Evolutionary conservation across 2,797 vertebrate species (phyloP).

Genomic region (Sebastes iracundus): DNA sequence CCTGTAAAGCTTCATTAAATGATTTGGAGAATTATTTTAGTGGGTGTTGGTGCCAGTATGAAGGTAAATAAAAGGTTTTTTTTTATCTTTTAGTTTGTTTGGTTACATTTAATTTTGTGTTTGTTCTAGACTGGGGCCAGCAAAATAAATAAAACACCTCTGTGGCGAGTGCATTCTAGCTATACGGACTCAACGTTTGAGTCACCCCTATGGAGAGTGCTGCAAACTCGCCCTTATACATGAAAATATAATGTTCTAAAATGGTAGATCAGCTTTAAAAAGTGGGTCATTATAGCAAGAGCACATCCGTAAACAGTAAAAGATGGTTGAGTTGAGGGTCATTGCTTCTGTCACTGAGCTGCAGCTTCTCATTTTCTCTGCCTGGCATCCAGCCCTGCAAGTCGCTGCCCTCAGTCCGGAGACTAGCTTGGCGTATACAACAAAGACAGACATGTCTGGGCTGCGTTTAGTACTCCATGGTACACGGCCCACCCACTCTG

Average conservation of each 20-base stretch:
- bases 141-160: background rate
- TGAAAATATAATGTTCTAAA: constrained; percentile 42
- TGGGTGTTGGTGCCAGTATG: background rate
- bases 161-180: background rate
- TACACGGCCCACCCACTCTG: constrained; percentile 50
- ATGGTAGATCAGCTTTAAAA: constrained; percentile 39
- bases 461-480: constrained; percentile 32
- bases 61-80: background rate
- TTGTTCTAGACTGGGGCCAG: background rate
- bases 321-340: constrained; percentile 65
- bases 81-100: background rate
- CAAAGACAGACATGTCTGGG: constrained; percentile 49
- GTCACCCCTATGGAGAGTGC: background rate
- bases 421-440: constrained; percentile 51
- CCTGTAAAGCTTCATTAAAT: background rate
- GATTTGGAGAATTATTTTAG: background rate
- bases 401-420: constrained; percentile 58
- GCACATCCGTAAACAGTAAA: constrained; percentile 63
- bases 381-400: constrained; percentile 60
- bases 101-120: background rate
- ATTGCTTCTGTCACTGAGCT: constrained; percentile 67
- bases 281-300: constrained; percentile 42
- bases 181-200: background rate
- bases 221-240: constrained; percentile 19
- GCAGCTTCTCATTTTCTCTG: constrained; percentile 64